These are phyloP conservation scores for Irena cyanogastra DNA, from an alignment of 2,113 vertebrate species.

Conservation along the genomic window DNA sequence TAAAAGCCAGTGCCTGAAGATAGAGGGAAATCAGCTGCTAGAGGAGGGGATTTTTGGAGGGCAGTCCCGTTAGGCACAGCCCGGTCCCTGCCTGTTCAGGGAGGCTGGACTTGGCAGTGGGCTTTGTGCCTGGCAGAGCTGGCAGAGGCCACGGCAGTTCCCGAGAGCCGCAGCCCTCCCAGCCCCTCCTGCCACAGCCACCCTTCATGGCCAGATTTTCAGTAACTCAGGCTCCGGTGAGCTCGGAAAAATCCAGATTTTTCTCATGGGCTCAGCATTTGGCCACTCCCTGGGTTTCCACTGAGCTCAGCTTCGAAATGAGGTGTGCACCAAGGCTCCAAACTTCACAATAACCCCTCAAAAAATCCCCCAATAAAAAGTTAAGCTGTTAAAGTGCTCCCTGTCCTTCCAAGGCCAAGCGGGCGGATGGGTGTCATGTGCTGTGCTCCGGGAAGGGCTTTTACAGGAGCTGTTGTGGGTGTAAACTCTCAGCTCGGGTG, in stretches of 20 bases:
- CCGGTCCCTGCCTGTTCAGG: not conserved
- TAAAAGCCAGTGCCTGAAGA: not conserved
- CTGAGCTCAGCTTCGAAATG: not conserved
- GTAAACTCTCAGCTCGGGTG: rapidly evolving
- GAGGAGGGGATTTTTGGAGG: not conserved
- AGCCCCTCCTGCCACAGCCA: not conserved
- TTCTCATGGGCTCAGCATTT: not conserved
- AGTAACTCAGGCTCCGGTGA: not conserved
- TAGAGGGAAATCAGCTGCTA: not conserved
- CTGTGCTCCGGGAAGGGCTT: not conserved
- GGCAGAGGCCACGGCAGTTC: not conserved
- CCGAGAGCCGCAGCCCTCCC: not conserved
- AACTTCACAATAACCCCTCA: not conserved
- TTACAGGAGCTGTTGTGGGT: not conserved
- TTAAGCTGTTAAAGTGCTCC: not conserved
- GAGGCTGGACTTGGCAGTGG: not conserved
- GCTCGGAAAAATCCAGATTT: not conserved
- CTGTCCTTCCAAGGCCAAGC: not conserved
- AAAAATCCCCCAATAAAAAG: not conserved
- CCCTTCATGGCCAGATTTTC: not conserved
- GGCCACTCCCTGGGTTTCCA: not conserved
- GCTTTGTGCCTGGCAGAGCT: not conserved
- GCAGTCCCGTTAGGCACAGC: not conserved
- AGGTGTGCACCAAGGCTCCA: not conserved
- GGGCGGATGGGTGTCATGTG: rapidly evolving